These are phyloP conservation scores for Ochropleura plecta DNA, from an alignment of 2,888 invertebrate species.

Conservation along the genomic window DNA sequence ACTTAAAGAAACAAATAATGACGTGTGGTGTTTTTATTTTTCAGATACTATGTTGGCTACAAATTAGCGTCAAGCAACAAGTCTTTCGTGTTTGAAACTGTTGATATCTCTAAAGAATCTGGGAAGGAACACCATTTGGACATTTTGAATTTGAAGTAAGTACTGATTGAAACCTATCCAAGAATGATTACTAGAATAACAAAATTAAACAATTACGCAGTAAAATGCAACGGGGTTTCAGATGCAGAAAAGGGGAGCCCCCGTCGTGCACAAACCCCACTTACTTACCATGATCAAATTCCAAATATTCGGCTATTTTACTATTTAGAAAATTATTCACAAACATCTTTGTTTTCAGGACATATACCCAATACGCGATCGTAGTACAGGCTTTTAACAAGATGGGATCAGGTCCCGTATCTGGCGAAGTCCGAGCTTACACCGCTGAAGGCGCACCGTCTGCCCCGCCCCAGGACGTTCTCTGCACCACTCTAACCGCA, in stretches of 20 bases:
- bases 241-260: background rate
- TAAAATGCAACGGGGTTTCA: background rate
- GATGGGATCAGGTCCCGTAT: constrained; percentile 97
- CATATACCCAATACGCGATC: constrained; percentile 98
- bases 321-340: background rate
- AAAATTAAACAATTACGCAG: background rate
- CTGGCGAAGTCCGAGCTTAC: constrained; percentile 96
- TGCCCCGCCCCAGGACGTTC: constrained; percentile 97
- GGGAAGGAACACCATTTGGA: constrained; percentile 97
- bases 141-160: constrained; percentile 94
- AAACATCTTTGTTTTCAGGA: constrained; percentile 85
- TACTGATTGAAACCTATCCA: constrained; percentile 19
- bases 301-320: background rate
- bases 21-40: constrained; percentile 61
- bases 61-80: constrained; percentile 96
- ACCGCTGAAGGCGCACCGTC: constrained; percentile 98
- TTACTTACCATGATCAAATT: background rate
- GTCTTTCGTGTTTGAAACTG: constrained; percentile 97
- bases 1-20: background rate
- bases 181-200: background rate
- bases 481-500: constrained; percentile 97
- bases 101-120: constrained; percentile 97
- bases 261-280: background rate
- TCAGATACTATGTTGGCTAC: constrained; percentile 97
- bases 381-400: constrained; percentile 98